Evolutionary conservation across 2,113 vertebrate genomes (phyloP).

Genomic region (Alexandromys fortis): DNA sequence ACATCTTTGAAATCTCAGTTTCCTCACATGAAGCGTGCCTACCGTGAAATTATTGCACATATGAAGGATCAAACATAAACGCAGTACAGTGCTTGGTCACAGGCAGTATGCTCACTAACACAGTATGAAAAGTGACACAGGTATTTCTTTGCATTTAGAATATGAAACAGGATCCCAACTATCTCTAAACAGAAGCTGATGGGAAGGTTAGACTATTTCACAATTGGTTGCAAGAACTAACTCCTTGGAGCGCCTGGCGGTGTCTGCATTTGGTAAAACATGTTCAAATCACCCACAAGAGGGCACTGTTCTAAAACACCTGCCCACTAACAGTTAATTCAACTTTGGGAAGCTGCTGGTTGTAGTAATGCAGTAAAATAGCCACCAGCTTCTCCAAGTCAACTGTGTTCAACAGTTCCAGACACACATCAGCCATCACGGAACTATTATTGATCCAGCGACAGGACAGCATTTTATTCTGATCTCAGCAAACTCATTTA

Average conservation of each 20-base stretch:
- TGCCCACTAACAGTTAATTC: neutral
- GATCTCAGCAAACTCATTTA: slow-evolving; percentile 72
- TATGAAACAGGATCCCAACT: slow-evolving; percentile 12
- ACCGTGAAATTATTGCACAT: neutral
- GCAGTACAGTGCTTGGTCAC: neutral
- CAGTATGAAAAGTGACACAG: neutral
- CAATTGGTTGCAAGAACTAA: neutral
- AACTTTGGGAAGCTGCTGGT: neutral
- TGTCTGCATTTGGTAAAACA: neutral
- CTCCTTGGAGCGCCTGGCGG: neutral
- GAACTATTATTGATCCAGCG: neutral
- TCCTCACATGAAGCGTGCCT: neutral
- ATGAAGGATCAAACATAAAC: neutral
- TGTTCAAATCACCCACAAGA: slow-evolving; percentile 5
- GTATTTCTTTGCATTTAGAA: slow-evolving; percentile 39
- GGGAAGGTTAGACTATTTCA: neutral
- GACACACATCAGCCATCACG: neutral
- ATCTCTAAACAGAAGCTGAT: neutral
- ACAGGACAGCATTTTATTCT: neutral
- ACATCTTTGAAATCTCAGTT: neutral
- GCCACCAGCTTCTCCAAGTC: neutral
- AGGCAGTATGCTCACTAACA: neutral
- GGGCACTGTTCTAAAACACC: slow-evolving; percentile 26
- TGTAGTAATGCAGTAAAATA: neutral
- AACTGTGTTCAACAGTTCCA: neutral